Conservation (phyloP, 2,113 vertebrate species). For the Eublepharis macularius region DNA sequence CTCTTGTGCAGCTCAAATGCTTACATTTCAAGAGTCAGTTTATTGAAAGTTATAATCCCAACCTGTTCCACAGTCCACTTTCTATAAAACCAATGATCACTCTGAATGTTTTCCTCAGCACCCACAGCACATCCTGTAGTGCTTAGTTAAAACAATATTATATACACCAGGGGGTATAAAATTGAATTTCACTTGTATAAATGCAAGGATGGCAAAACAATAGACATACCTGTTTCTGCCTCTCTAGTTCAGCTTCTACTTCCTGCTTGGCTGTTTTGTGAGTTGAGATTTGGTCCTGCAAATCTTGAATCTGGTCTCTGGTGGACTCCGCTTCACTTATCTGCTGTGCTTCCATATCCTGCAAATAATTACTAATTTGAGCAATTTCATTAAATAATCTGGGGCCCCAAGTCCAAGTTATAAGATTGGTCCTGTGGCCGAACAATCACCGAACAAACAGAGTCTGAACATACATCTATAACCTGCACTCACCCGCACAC, state of each 20-base stretch:
- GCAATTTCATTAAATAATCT: background rate
- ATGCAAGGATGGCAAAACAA: background rate
- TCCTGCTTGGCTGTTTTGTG: constrained; percentile 87
- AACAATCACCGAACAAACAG: too few species aligned
- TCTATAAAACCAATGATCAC: background rate
- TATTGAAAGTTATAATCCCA: background rate
- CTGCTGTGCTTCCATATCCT: constrained; percentile 93
- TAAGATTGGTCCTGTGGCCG: background rate
- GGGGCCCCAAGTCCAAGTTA: background rate
- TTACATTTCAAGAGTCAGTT: background rate
- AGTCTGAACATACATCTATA: too few species aligned
- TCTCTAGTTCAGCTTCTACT: constrained; percentile 87
- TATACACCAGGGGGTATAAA: background rate
- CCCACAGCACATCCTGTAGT: background rate
- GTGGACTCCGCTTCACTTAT: constrained; percentile 86
- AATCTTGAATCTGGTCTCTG: constrained; percentile 87
- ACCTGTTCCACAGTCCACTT: too few species aligned
- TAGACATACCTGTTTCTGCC: constrained; percentile 87
- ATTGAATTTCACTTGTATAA: background rate
- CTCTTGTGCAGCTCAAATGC: background rate
- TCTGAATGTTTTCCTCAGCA: background rate
- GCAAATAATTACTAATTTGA: constrained; percentile 1
- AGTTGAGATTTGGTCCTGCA: constrained; percentile 84
- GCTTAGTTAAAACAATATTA: background rate
- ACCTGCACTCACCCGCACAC: too few species aligned